Conservation (phyloP, 2,797 vertebrate species). For the Molossus alvarezi region DNA sequence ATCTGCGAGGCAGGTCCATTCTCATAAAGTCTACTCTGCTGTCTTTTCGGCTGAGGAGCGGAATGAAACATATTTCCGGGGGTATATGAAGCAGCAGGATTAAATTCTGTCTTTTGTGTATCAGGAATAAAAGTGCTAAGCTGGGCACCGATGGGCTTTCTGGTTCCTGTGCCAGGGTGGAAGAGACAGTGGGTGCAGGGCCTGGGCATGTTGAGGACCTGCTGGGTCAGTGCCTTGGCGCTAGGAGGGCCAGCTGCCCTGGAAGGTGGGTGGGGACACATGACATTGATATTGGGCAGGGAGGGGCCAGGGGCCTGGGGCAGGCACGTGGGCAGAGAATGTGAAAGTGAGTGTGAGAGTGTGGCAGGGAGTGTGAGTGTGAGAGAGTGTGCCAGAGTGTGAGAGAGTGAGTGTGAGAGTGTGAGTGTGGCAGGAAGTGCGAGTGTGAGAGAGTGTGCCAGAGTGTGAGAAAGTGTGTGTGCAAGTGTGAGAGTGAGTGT, state of each 20-base stretch:
- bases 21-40: constrained; percentile 76
- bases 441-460: neutral
- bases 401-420: neutral
- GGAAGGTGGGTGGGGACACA: accelerated
- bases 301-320: neutral
- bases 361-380: neutral
- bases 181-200: neutral
- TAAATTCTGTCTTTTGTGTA: constrained; percentile 75
- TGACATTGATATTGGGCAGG: neutral
- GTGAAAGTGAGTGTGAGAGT: neutral
- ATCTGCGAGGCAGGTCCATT: constrained; percentile 77
- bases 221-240: neutral
- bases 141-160: neutral
- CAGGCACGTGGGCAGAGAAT: too few species aligned
- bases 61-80: constrained; percentile 78
- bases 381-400: neutral
- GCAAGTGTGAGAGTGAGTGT: neutral
- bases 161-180: neutral
- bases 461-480: neutral
- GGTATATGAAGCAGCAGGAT: constrained; percentile 78
- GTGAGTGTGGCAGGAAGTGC: neutral
- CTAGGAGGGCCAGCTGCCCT: neutral
- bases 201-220: accelerated
- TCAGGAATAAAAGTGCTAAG: constrained; percentile 33
- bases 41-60: constrained; percentile 83